Evolutionary conservation across 2,113 vertebrate genomes (phyloP), one percentile per base, ranked within the genome.

Genomic region (sheep (Ovis aries)): DNA sequence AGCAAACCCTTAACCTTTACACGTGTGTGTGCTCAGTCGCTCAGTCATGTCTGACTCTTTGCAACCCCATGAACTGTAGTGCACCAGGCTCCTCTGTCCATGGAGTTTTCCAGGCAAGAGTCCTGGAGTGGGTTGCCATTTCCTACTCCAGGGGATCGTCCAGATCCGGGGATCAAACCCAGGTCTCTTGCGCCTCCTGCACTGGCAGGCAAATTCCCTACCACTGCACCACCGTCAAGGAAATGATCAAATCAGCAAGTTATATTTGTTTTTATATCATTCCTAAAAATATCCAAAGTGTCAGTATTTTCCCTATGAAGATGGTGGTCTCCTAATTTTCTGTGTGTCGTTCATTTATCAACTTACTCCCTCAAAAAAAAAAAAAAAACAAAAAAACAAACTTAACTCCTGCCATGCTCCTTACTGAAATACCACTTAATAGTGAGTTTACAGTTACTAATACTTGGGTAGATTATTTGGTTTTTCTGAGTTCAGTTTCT

Each of bases 401-500:
- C 86, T 90, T 59, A 60, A 0, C 48, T 86, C 25, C n/a, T 16
- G 84, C 25, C 1, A 2, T 78, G 23, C 21, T 36, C 16, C 67
- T 90, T 48, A 13, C 17, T 83, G 88, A 67, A 88, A 45, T 90
- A 9, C 33, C 15, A 3, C 3, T 94, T 53, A 25, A 53, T 25
- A 83, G 52, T 83, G 52, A 55, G 23, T 67, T 93, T 82, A 83
- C 6, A 55, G n/a, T 82, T 83, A 33, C 15, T 82, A 45, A 52
- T 55, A 80, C 25, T 50, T 90, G 12, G 13, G 1, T 12, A 83
- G 52, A 48, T 60, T 82, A 59, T 50, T 64, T 94, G 27, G 15
- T 87, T 52, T 94, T 77, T 77, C 55, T 83, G 50, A 64, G 36
- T 80, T 89, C 9, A 27, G 91, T 83, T 96, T 93, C 67, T 96